These are phyloP conservation scores for Styela plicata DNA, from an alignment of 23 tunicate species.

Conservation along the genomic window DNA sequence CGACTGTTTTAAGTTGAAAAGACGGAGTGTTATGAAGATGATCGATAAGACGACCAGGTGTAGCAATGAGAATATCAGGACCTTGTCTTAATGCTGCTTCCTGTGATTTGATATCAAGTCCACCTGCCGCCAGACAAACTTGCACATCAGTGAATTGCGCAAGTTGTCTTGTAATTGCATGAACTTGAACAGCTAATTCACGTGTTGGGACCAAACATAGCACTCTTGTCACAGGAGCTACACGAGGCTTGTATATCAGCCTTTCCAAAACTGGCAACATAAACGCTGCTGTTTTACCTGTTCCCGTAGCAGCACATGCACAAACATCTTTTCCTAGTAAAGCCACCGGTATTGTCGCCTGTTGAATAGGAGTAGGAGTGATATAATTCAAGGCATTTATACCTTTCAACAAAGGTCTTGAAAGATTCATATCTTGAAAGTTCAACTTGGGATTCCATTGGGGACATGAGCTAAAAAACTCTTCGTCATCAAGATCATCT, in stretches of 20 bases:
- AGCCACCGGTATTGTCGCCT: slow-evolving; percentile 90
- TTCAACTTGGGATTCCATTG: slow-evolving; percentile 67
- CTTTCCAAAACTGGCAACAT: slow-evolving; percentile 92
- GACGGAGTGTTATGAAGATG: slow-evolving; percentile 95
- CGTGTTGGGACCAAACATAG: slow-evolving; percentile 87
- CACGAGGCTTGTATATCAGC: slow-evolving; percentile 51
- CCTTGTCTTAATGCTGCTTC: slow-evolving; percentile 78
- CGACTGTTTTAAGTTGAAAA: slow-evolving; percentile 56
- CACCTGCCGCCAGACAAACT: slow-evolving; percentile 91
- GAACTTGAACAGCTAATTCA: slow-evolving; percentile 90
- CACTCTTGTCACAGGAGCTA: slow-evolving; percentile 72
- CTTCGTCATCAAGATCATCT: slow-evolving; percentile 27
- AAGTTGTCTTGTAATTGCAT: slow-evolving; percentile 66
- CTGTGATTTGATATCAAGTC: slow-evolving; percentile 81
- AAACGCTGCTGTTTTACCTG: slow-evolving; percentile 98
- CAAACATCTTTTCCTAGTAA: slow-evolving; percentile 88
- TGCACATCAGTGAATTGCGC: slow-evolving; percentile 60
- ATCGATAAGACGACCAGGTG: slow-evolving; percentile 96
- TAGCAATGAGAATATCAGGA: slow-evolving; percentile 89
- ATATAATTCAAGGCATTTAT: slow-evolving; percentile 66
- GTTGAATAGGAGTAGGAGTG: slow-evolving; percentile 97
- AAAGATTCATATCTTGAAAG: slow-evolving; percentile 89
- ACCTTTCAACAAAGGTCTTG: slow-evolving; percentile 80
- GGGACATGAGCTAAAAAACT: slow-evolving; percentile 10
- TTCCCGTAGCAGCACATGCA: slow-evolving; percentile 99